Conservation (phyloP, 2,797 vertebrate genomes). For the Cyprinella venusta region DNA sequence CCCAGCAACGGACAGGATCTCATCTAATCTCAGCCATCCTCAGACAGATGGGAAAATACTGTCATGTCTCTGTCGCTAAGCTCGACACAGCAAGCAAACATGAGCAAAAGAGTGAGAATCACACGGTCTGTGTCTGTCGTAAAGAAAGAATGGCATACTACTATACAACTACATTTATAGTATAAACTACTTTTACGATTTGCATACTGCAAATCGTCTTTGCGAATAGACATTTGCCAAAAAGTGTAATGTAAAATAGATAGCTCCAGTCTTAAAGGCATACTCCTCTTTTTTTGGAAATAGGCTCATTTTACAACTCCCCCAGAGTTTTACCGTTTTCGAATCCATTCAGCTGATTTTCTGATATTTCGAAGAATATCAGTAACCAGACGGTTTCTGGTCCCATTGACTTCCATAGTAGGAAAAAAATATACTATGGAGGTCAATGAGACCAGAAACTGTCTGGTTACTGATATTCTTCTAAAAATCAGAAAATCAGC, state of each 20-base stretch:
- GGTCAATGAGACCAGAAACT: too few relatives aligned
- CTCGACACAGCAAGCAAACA: background rate
- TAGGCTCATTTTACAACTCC: too few relatives aligned
- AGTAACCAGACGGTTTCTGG: too few relatives aligned
- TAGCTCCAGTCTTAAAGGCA: background rate
- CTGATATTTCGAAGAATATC: too few relatives aligned
- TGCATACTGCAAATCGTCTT: background rate
- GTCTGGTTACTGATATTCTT: too few relatives aligned
- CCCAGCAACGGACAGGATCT: background rate
- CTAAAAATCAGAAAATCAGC: too few relatives aligned
- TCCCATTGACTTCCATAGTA: too few relatives aligned
- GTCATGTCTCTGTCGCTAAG: background rate
- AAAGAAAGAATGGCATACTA: background rate
- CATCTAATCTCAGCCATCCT: background rate
- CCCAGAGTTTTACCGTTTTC: too few relatives aligned
- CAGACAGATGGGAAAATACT: conserved; percentile 1
- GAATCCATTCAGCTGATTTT: too few relatives aligned
- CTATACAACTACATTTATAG: background rate
- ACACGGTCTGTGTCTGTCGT: background rate
- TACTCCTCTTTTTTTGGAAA: too few relatives aligned
- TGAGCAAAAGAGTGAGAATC: background rate
- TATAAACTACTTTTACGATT: too few relatives aligned
- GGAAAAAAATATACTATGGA: too few relatives aligned
- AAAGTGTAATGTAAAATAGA: background rate
- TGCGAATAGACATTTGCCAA: background rate